Conservation (phyloP, 1,140 invertebrate genomes). For the Meloidogyne floridensis region DNA sequence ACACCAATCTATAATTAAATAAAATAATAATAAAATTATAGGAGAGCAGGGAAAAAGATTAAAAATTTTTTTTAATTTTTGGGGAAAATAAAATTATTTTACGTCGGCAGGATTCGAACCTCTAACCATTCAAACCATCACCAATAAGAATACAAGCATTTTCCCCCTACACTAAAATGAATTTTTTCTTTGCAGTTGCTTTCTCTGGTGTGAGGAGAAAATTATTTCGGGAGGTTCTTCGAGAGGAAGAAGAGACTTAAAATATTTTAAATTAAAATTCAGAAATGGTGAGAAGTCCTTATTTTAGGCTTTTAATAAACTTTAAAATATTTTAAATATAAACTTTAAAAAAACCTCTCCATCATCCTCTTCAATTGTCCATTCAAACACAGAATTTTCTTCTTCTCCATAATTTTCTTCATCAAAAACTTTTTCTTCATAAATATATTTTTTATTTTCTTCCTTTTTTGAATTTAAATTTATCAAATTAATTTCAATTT, state of each 20-base stretch:
- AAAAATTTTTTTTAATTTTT: background rate
- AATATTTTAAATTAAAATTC: background rate
- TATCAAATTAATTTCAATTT: background rate
- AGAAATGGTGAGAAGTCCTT: too few relatives aligned
- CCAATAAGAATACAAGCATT: too few relatives aligned
- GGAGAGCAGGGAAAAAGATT: background rate
- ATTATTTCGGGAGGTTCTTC: too few relatives aligned
- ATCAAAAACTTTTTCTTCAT: background rate
- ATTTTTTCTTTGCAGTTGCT: too few relatives aligned
- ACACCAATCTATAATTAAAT: background rate
- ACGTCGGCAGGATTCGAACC: too few relatives aligned
- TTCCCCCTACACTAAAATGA: too few relatives aligned
- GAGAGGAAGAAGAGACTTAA: too few relatives aligned
- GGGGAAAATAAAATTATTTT: background rate
- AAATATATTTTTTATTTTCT: conserved; percentile 7
- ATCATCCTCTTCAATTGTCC: background rate
- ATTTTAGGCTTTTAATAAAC: background rate
- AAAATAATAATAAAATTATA: too few relatives aligned
- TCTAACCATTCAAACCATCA: too few relatives aligned
- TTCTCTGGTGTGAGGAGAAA: background rate
- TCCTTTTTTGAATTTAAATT: background rate
- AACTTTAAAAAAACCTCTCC: background rate
- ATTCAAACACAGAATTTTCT: background rate
- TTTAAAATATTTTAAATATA: background rate
- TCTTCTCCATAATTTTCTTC: background rate